A percentile compares a stretch with the other conserved stretches of the same genome.
Conservation (phyloP, 1,140 invertebrate genomes). For the Hermetia illucens region DNA sequence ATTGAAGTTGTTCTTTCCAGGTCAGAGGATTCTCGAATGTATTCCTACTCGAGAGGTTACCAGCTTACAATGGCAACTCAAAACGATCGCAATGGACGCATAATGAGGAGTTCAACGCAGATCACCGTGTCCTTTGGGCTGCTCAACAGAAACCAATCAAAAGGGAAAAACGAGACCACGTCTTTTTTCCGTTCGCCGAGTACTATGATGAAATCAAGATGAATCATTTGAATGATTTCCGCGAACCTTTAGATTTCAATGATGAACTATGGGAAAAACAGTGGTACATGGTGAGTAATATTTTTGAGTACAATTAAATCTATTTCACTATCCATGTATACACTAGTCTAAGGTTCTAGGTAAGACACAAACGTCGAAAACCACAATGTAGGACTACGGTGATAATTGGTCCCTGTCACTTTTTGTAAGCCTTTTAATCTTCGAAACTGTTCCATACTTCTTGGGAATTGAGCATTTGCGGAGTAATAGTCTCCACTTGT, state of each 20-base stretch:
- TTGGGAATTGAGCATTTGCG: too few relatives aligned
- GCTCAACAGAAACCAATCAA: constrained; percentile 47
- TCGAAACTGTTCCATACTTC: too few relatives aligned
- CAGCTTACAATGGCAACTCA: too few relatives aligned
- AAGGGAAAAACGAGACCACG: constrained; percentile 46
- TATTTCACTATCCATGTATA: not conserved
- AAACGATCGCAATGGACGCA: too few relatives aligned
- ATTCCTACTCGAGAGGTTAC: constrained; percentile 1
- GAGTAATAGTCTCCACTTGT: too few relatives aligned
- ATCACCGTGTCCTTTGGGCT: constrained; percentile 44
- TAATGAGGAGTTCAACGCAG: too few relatives aligned
- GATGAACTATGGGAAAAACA: constrained; percentile 76
- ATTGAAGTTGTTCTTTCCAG: not conserved
- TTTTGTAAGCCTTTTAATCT: too few relatives aligned
- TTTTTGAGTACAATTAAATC: not conserved
- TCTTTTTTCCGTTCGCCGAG: constrained; percentile 12
- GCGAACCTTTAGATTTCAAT: constrained; percentile 42
- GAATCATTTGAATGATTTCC: constrained; percentile 4
- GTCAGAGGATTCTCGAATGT: not conserved
- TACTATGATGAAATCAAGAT: not conserved
- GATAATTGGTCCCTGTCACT: too few relatives aligned
- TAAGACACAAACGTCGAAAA: too few relatives aligned
- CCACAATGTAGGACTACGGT: too few relatives aligned
- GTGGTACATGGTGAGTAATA: constrained; percentile 90
- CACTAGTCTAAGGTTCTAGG: too few relatives aligned